Conservation (phyloP, 2,113 vertebrate species). For the Ariopsis seemanni region DNA sequence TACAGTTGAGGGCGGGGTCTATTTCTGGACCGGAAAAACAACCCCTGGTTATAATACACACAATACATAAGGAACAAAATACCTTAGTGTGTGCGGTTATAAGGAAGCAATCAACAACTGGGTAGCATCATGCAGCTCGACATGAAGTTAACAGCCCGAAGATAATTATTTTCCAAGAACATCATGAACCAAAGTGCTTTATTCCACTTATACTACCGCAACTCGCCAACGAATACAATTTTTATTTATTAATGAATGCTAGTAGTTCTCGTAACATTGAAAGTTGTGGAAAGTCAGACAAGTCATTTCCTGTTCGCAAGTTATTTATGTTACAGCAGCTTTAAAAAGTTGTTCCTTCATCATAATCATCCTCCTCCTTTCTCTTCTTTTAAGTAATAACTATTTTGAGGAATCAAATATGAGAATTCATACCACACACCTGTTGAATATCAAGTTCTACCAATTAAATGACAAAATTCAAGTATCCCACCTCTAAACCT, state of each 20-base stretch:
- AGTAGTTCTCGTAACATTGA: too few relatives aligned
- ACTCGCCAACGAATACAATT: background rate
- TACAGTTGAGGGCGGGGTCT: background rate
- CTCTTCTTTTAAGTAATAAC: background rate
- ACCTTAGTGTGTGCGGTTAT: background rate
- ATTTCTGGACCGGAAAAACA: background rate
- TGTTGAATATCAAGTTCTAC: background rate
- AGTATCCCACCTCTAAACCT: background rate
- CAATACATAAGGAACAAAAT: background rate
- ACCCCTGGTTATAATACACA: background rate
- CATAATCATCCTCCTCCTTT: background rate
- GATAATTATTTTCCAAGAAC: background rate
- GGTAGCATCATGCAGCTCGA: background rate
- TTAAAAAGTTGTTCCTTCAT: background rate
- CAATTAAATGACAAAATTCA: background rate
- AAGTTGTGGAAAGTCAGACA: background rate
- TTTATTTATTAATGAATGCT: background rate
- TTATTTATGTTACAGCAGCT: background rate
- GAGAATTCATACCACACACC: background rate
- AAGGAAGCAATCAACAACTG: background rate
- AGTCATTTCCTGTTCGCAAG: background rate
- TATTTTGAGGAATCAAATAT: background rate
- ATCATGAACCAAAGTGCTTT: background rate
- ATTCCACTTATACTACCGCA: background rate
- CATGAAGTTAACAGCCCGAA: background rate